Conservation (phyloP, 37 sponge, comb jelly and placozoan species). For the Ianthella basta region DNA sequence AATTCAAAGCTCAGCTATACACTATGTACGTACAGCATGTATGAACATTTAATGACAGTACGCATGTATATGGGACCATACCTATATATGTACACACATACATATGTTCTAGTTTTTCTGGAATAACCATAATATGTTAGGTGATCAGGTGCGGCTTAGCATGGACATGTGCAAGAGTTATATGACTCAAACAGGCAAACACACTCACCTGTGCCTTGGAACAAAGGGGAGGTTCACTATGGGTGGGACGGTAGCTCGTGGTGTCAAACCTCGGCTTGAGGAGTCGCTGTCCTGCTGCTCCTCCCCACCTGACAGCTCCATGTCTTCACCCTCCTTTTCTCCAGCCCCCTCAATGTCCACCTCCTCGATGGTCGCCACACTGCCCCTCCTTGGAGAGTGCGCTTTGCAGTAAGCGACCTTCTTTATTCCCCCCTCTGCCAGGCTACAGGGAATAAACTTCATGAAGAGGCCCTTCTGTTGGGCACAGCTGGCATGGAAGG, state of each 20-base stretch:
- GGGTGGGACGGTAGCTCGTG: slow-evolving; percentile 43
- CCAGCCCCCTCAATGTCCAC: slow-evolving; percentile 29
- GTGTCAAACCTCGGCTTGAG: slow-evolving; percentile 31
- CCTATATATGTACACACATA: neutral
- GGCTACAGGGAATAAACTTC: slow-evolving; percentile 79
- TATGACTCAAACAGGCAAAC: neutral
- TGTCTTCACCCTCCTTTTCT: slow-evolving; percentile 1
- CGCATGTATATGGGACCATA: neutral
- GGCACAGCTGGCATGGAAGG: slow-evolving; percentile 99
- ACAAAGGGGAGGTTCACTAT: slow-evolving; percentile 85
- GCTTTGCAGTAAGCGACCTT: slow-evolving; percentile 92
- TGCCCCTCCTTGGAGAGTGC: slow-evolving; percentile 69
- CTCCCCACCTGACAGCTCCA: slow-evolving; percentile 26
- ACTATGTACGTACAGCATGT: neutral
- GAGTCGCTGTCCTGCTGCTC: slow-evolving; percentile 18
- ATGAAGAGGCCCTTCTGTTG: slow-evolving; percentile 94
- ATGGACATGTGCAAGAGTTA: too few species aligned
- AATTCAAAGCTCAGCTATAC: neutral
- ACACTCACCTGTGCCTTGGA: slow-evolving; percentile 79
- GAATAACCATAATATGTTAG: neutral
- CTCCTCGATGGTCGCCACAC: slow-evolving; percentile 22
- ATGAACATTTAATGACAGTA: neutral
- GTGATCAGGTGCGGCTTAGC: too few species aligned
- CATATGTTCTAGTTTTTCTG: neutral
- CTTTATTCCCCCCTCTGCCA: slow-evolving; percentile 59